Percentiles rank a stretch among this genome's conserved stretches.
These are phyloP conservation scores for Oxycera nigricornis DNA, from an alignment of 2,888 invertebrate species.

Conservation along the genomic window DNA sequence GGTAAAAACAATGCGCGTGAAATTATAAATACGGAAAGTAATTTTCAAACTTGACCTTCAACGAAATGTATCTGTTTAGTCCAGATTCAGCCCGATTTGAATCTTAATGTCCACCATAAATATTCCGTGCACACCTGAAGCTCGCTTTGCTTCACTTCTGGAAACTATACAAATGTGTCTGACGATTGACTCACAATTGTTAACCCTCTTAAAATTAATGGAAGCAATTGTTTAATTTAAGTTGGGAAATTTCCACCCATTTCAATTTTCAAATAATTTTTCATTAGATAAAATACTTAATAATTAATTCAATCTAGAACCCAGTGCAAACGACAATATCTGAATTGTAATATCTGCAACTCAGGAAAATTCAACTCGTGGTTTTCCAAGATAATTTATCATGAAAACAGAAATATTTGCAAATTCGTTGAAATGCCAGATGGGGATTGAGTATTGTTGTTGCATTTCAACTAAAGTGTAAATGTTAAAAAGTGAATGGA, in stretches of 20 bases:
- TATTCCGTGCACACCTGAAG: neutral
- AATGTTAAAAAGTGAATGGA: constrained; percentile 1
- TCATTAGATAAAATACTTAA: too few relatives aligned
- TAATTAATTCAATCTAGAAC: too few relatives aligned
- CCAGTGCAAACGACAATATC: too few relatives aligned
- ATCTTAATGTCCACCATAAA: neutral
- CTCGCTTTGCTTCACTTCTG: neutral
- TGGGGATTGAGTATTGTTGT: neutral
- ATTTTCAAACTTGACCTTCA: constrained; percentile 43
- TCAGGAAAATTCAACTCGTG: neutral
- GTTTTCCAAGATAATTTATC: too few relatives aligned
- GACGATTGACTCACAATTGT: neutral
- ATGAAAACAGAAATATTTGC: neutral
- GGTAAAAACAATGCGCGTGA: constrained; percentile 11
- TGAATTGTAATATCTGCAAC: too few relatives aligned
- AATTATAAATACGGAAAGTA: constrained; percentile 32
- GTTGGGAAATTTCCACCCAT: too few relatives aligned
- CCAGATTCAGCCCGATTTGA: constrained; percentile 18
- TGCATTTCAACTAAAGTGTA: neutral
- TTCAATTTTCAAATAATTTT: too few relatives aligned
- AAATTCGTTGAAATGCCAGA: neutral
- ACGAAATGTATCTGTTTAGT: constrained; percentile 15
- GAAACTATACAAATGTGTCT: constrained; percentile 15
- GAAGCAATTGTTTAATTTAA: too few relatives aligned
- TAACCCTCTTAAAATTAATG: neutral